These are phyloP conservation scores for Hylaeus anthracinus DNA, from an alignment of 1,140 invertebrate species.

Conservation along the genomic window DNA sequence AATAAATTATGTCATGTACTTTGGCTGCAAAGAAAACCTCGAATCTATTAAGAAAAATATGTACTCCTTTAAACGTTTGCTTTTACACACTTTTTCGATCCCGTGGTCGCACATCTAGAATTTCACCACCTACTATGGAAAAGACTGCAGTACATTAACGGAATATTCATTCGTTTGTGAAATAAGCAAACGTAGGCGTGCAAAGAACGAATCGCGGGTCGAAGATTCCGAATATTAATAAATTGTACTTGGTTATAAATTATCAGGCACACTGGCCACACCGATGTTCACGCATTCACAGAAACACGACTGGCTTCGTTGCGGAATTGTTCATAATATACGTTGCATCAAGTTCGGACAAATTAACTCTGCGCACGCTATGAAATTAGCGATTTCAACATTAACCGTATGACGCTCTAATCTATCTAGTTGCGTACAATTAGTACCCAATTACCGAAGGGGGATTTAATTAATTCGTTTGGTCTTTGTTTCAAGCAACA, in stretches of 20 bases:
- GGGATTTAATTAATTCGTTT: conserved; percentile 33
- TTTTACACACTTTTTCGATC: too few relatives aligned
- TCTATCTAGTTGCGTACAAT: conserved; percentile 20
- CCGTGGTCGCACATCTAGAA: too few relatives aligned
- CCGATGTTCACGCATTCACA: conserved; percentile 17
- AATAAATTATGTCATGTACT: too few relatives aligned
- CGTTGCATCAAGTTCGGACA: conserved; percentile 24
- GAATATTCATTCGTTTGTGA: too few relatives aligned
- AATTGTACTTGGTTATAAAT: conserved; percentile 23
- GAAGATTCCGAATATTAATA: background rate
- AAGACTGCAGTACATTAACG: too few relatives aligned
- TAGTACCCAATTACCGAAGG: conserved; percentile 20
- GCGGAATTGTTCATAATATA: conserved; percentile 30
- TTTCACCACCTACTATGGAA: too few relatives aligned
- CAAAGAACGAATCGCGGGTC: background rate
- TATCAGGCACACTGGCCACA: background rate
- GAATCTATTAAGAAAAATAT: too few relatives aligned
- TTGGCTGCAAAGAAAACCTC: too few relatives aligned
- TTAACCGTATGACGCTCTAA: conserved; percentile 29
- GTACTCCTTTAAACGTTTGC: too few relatives aligned
- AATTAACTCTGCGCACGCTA: conserved; percentile 38
- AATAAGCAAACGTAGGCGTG: too few relatives aligned
- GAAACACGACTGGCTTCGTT: conserved; percentile 28
- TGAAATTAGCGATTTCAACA: conserved; percentile 44
- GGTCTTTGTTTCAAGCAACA: background rate